A percentile compares a stretch with the other conserved stretches of the same genome.
Evolutionary conservation across 2,113 vertebrate species (phyloP).

Genomic region (Syrrhaptes paradoxus): DNA sequence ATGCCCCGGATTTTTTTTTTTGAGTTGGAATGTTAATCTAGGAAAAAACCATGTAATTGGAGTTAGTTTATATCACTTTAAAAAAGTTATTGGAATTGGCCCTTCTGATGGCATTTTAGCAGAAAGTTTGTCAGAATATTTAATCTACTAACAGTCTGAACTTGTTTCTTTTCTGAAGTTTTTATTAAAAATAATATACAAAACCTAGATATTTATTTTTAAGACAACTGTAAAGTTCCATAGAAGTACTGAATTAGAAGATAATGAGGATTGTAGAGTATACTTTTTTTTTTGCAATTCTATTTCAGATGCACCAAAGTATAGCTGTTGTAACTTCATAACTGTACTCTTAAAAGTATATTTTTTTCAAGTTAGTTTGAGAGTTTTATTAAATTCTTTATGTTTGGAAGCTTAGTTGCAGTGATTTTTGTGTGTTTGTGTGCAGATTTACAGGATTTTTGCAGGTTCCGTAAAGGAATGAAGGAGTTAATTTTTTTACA

Average conservation of each 20-base stretch:
- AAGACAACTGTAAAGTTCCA: not conserved
- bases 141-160: not conserved
- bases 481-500: not conserved
- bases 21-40: not conserved
- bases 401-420: not conserved
- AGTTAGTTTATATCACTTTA: not conserved
- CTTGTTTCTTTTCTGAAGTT: not conserved
- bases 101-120: not conserved
- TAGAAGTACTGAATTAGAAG: not conserved
- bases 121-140: not conserved
- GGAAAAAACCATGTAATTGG: not conserved
- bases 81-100: not conserved
- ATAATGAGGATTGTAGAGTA: not conserved
- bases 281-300: not conserved
- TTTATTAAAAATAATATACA: not conserved
- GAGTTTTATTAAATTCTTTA: not conserved
- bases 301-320: not conserved
- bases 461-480: not conserved
- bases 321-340: not conserved
- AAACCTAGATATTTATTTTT: not conserved
- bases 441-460: not conserved
- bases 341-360: not conserved
- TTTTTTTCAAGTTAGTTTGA: not conserved
- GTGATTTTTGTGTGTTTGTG: not conserved
- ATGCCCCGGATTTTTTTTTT: rapidly evolving